These are phyloP conservation scores for Garra rufa DNA, from an alignment of 2,113 vertebrate species.

Conservation along the genomic window DNA sequence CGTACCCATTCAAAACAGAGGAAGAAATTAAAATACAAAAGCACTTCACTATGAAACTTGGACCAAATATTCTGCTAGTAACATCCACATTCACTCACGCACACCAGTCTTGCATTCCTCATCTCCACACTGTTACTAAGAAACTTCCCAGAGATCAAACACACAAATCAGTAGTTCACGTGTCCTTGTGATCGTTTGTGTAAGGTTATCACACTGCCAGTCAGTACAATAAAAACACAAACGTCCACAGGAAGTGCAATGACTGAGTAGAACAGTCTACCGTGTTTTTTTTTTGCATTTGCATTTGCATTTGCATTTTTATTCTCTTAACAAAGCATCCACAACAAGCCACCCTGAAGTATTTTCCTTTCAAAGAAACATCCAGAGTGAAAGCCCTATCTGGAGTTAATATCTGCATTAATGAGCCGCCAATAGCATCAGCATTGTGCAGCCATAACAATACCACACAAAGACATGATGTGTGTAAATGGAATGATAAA, in stretches of 20 bases:
- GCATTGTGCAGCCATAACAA: background rate
- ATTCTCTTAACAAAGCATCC: background rate
- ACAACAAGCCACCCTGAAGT: background rate
- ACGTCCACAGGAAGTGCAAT: background rate
- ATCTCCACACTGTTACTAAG: background rate
- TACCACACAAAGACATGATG: background rate
- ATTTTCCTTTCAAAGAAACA: background rate
- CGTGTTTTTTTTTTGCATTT: no score
- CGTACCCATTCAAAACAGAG: no score
- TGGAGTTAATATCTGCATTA: conserved; percentile 1
- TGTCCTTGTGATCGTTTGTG: background rate
- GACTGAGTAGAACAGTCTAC: no score
- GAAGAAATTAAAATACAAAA: no score
- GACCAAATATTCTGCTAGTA: conserved; percentile 5
- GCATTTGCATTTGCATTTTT: no score
- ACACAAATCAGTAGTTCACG: conserved; percentile 17
- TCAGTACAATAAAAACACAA: background rate
- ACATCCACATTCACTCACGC: background rate
- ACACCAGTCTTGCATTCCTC: conserved; percentile 31
- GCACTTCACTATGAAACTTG: background rate
- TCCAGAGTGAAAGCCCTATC: background rate
- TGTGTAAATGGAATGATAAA: background rate
- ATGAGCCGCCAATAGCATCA: background rate
- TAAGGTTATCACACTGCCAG: background rate
- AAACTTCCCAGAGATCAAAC: conserved; percentile 13